These are phyloP conservation scores for Brachyptera risi DNA, from an alignment of 2,888 invertebrate species.

Conservation along the genomic window DNA sequence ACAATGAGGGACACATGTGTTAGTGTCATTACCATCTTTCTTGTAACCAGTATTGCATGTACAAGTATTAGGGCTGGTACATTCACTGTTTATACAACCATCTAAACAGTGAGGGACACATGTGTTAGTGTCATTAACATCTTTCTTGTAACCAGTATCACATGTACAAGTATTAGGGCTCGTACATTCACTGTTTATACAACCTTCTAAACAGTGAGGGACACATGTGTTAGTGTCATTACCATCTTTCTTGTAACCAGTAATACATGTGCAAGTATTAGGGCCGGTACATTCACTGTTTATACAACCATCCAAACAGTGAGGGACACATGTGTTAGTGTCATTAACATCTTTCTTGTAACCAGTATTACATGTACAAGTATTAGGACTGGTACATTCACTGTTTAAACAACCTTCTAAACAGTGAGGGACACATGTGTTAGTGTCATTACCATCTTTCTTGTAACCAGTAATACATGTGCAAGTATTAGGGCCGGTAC, in stretches of 20 bases:
- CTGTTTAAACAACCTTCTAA: constrained; percentile 16
- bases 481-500: constrained; percentile 31
- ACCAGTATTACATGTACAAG: constrained; percentile 32
- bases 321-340: constrained; percentile 26
- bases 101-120: constrained; percentile 21
- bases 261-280: constrained; percentile 21
- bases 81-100: constrained; percentile 14
- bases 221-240: constrained; percentile 46
- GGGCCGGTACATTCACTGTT: constrained; percentile 14
- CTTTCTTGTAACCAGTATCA: constrained; percentile 41
- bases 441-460: constrained; percentile 16
- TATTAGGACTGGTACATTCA: constrained; percentile 30
- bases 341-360: constrained; percentile 32
- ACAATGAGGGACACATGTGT: constrained; percentile 20
- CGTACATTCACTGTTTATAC: constrained; percentile 42
- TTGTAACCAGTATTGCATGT: constrained; percentile 22
- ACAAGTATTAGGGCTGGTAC: constrained; percentile 15
- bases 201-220: constrained; percentile 39
- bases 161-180: constrained; percentile 49
- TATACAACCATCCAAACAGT: constrained; percentile 7
- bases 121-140: not conserved
- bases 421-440: constrained; percentile 26
- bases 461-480: constrained; percentile 32
- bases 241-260: constrained; percentile 8
- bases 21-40: not conserved